phyloP scores from a whole-genome alignment of 1,140 invertebrate genomes.

The Carcinoscorpius rotundicauda region DNA sequence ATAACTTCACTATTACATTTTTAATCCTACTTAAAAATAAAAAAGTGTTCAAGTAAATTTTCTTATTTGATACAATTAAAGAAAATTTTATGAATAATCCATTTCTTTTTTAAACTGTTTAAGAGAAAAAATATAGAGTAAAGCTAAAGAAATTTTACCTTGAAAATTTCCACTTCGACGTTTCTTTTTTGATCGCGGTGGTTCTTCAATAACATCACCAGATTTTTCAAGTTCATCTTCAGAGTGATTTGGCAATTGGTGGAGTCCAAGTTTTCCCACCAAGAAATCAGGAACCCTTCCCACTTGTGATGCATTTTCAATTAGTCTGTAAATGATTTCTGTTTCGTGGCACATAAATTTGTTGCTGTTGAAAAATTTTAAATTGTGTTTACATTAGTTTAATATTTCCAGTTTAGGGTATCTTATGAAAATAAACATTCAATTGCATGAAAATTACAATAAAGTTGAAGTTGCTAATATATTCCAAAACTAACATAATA shows the following conservation, averaged over 20 bases:
- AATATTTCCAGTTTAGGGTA: slow-evolving; percentile 1
- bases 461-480: slow-evolving; percentile 1
- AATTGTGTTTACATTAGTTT: not conserved
- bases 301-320: slow-evolving; percentile 57
- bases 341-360: slow-evolving; percentile 31
- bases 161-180: slow-evolving; percentile 66
- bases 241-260: slow-evolving; percentile 29
- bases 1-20: slow-evolving; percentile 11
- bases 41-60: slow-evolving; percentile 13
- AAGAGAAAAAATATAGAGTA: not conserved
- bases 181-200: slow-evolving; percentile 47
- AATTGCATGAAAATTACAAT: not conserved
- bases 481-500: slow-evolving; percentile 4
- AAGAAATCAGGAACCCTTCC: slow-evolving; percentile 51
- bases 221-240: slow-evolving; percentile 23
- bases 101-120: too few relatives aligned
- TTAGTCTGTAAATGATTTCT: slow-evolving; percentile 48
- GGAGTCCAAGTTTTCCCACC: slow-evolving; percentile 37
- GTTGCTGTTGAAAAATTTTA: slow-evolving; percentile 19
- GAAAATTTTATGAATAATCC: too few relatives aligned
- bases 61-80: not conserved
- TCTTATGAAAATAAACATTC: not conserved
- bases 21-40: slow-evolving; percentile 3
- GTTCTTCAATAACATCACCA: slow-evolving; percentile 29
- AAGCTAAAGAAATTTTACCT: slow-evolving; percentile 38